Evolutionary conservation across 2,888 invertebrate species (phyloP), one percentile per base, ranked within the genome.

Genomic region (Barypeithes pellucidus): DNA sequence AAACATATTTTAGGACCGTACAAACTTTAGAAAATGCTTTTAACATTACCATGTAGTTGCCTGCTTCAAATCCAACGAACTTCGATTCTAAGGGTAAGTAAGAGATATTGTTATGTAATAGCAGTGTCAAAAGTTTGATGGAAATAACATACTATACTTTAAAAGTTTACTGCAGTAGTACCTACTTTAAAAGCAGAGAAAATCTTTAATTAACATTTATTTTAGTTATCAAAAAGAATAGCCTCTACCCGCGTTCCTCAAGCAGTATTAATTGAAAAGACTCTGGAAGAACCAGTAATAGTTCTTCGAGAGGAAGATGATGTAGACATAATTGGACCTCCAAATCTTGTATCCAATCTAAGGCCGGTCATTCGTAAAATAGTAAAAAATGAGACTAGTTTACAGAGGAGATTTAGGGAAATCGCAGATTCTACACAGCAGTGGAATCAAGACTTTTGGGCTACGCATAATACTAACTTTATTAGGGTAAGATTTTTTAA

Each of bases 361-460:
- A 88, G 95, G 67, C 93, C 90, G 2, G 88, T 94, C 57, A 88
- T 92, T 77, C 92, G 94, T 79, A 89, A 89, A 81, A 87, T 89
- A 78, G 87, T 91, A 2, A 77, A 87, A 1, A 87, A 91, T 79
- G 96, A 96, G 86, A 91, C 92, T 0, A 76, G 81, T 0, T 80
- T 92, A 66, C 93, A 95, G 80, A 89, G 87, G 78, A 85, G 86
- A 77, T 91, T 93, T 79, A 88, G 95, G 73, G 84, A 90, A 77
- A 84, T 90, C 77, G 90, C 93, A 80, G 87, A 89, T 76, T 91
- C 91, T 74, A 92, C 93, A 0, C 94, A 95, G 80, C 87, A 89
- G 69, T 96, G 95, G 95, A 95, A 96, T 85, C 92, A 95, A 77
- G 87, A 89, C 41, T 96, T 96, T 86, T 96, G 96, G 96, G 87